Base-by-base conservation (phyloP, 2,888 invertebrate genomes). In the Tetheella fluctuosa region DNA sequence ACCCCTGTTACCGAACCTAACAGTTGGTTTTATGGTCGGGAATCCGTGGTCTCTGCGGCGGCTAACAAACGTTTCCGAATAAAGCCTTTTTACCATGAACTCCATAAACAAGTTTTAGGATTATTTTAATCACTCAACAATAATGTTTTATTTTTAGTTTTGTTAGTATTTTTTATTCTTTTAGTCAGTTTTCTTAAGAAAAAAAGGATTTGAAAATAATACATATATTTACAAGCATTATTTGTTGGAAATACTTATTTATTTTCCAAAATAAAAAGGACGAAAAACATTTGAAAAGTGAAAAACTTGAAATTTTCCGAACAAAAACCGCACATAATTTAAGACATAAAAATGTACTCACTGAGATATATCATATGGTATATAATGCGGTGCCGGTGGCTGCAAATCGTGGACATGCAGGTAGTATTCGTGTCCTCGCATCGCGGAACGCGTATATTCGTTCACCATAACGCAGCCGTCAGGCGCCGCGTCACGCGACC, bases 391-490 rank as follows among this genome's bases (percentile, higher is more conserved):
- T 12, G 75, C 54, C 8, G 81, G 70, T 13, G 78, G 79, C 63
- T 84, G 84, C 68, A 86, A 58, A 23, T 87, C 88, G 60, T 84
- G 84, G 63, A 85, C 63, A 23, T 82, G 83, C 61, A 84, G 20
- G 68, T 82, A 88, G 66, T 71, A 83, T 23, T 85, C 85, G 60
- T 84, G 85, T n/a, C 80, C 73, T 5, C 82, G 81, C 2, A 13
- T 0, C 34, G 34, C 30, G 10, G 30, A 13, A 3, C 34, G 34
- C 62, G 77, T 62, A 67, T 72, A 84, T 6, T 87, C 85, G 59
- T 80, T 81, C 71, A 87, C 77, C 88, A 88, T 87, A 60, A 61
- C 76, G 70, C 61, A 37, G n/a, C n/a, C n/a, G n/a, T n/a, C n/a
- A 37, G 13, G 64, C 20, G 34, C 30, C 62, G 57, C 57, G 53